These are phyloP conservation scores for Xenops minutus DNA, from an alignment of 2,797 vertebrate genomes.

Conservation along the genomic window DNA sequence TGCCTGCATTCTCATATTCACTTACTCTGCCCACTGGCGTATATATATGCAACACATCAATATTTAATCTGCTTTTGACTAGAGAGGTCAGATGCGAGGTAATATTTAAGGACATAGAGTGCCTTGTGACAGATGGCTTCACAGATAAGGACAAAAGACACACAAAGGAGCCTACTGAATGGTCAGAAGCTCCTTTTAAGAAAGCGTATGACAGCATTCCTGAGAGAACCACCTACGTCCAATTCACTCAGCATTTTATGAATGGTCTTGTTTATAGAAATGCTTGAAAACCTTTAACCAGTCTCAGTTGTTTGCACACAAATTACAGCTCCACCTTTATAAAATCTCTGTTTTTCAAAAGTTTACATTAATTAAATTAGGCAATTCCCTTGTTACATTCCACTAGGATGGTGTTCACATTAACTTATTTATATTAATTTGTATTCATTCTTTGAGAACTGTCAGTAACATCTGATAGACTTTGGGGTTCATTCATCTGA, in stretches of 20 bases:
- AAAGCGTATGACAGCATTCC: neutral
- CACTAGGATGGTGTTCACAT: neutral
- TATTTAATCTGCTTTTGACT: neutral
- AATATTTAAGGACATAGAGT: neutral
- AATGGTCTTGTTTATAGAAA: neutral
- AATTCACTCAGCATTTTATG: neutral
- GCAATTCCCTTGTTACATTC: neutral
- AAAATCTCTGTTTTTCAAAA: neutral
- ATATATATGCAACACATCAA: neutral
- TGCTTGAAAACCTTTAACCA: neutral
- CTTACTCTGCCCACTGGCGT: neutral
- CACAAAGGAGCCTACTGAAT: neutral
- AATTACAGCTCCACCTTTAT: neutral
- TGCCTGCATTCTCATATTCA: neutral
- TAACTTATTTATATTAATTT: neutral
- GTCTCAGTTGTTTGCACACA: neutral
- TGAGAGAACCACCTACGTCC: neutral
- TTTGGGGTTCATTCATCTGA: neutral
- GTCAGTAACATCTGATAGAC: neutral
- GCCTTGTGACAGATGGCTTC: slow-evolving; percentile 3
- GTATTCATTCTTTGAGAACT: neutral
- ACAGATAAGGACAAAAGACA: neutral
- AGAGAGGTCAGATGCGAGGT: neutral
- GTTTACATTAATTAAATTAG: neutral
- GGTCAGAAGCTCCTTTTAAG: neutral